A percentile compares a stretch with the other conserved stretches of the same genome.
Evolutionary conservation across 2,113 vertebrate genomes (phyloP).

Genomic region (Gasterosteus aculeatus): DNA sequence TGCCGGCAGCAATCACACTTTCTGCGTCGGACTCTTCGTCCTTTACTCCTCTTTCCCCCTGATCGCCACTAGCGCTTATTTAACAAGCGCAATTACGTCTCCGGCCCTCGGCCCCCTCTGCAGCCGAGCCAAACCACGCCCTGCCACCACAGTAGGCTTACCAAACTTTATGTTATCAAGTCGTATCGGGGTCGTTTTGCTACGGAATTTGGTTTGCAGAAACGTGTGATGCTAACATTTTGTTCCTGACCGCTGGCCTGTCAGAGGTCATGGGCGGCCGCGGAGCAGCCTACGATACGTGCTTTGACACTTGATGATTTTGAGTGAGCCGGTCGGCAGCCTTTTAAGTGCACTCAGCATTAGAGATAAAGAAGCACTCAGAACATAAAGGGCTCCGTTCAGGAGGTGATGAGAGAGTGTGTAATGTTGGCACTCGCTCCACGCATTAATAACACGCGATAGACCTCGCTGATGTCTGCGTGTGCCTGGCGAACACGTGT

Average conservation of each 20-base stretch:
- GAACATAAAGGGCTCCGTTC: slow-evolving; percentile 34
- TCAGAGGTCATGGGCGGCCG: slow-evolving; percentile 6
- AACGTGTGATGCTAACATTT: neutral
- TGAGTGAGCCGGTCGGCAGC: slow-evolving; percentile 46
- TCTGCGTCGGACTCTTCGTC: no score
- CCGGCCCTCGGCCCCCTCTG: no score
- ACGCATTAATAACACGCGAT: slow-evolving; percentile 37
- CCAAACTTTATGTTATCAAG: no score
- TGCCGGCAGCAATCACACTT: no score
- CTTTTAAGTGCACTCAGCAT: slow-evolving; percentile 64
- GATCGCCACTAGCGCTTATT: no score
- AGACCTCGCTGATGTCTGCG: neutral
- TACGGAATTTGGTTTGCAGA: neutral
- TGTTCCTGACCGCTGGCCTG: neutral
- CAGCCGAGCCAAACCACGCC: no score
- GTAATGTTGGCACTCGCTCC: slow-evolving; percentile 35
- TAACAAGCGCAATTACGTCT: no score
- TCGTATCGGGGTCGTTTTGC: no score
- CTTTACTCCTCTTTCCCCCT: no score
- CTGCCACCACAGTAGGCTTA: no score
- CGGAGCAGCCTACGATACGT: slow-evolving; percentile 16
- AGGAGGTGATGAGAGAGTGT: slow-evolving; percentile 47
- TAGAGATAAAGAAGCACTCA: slow-evolving; percentile 56
- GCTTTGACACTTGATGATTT: slow-evolving; percentile 36
- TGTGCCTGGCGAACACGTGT: slow-evolving; percentile 43